Evolutionary conservation across 2,113 vertebrate species (phyloP).

Genomic region (Fulica atra): DNA sequence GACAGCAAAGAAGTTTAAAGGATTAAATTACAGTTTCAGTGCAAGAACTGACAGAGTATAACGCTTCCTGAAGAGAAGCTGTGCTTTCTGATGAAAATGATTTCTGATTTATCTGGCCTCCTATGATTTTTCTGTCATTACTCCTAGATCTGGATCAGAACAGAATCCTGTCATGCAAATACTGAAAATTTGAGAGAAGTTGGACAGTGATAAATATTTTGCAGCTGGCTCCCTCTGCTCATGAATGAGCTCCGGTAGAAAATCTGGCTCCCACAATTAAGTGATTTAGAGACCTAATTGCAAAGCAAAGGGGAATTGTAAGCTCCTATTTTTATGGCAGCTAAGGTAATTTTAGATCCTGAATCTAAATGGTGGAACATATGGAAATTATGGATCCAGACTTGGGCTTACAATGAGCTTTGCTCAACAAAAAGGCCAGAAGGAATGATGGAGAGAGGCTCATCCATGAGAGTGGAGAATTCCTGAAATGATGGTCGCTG

Average conservation of each 20-base stretch:
- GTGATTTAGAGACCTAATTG: slow-evolving; percentile 55
- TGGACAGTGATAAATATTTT: slow-evolving; percentile 56
- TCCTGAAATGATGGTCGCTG: background rate
- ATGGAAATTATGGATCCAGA: background rate
- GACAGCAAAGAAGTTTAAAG: background rate
- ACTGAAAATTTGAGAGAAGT: slow-evolving; percentile 21
- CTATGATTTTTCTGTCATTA: slow-evolving; percentile 3
- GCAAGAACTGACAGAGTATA: background rate
- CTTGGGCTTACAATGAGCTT: background rate
- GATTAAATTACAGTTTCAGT: background rate
- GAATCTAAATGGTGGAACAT: background rate
- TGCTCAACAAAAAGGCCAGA: background rate
- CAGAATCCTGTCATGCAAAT: slow-evolving; percentile 34
- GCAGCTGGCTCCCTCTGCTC: slow-evolving; percentile 50
- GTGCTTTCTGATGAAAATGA: background rate
- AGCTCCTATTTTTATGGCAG: slow-evolving; percentile 43
- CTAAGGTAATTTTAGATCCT: slow-evolving; percentile 39
- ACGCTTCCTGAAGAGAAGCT: background rate
- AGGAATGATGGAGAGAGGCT: background rate
- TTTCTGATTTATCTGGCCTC: slow-evolving; percentile 6
- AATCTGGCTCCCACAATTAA: slow-evolving; percentile 50
- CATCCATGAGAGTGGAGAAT: background rate
- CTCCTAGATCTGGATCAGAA: slow-evolving; percentile 31
- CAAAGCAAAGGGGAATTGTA: slow-evolving; percentile 46
- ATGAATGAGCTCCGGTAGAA: slow-evolving; percentile 28